Conservation (phyloP, 2,797 vertebrate genomes). For the Ctenopoma kingsleyae region DNA sequence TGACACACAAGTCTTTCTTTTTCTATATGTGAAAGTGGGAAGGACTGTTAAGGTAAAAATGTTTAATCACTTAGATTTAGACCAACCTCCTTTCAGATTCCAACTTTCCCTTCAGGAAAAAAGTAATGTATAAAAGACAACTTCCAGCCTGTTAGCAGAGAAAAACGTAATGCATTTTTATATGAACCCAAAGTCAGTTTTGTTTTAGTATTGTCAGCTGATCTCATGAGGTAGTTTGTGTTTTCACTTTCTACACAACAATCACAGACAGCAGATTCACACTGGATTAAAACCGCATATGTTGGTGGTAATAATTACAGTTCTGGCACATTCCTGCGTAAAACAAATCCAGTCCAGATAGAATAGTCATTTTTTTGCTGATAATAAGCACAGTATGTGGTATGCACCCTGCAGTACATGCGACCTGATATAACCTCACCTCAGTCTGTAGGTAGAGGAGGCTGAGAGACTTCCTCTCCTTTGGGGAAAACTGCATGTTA, state of each 20-base stretch:
- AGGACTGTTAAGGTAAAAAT: no score
- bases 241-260: constrained; percentile 38
- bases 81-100: no score
- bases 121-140: no score
- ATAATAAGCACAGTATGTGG: constrained; percentile 48
- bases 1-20: no score
- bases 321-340: constrained; percentile 38
- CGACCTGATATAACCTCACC: constrained; percentile 71
- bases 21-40: no score
- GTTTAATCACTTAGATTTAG: neutral
- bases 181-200: neutral
- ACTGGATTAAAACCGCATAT: constrained; percentile 36
- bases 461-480: constrained; percentile 69
- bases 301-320: constrained; percentile 59
- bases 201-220: neutral
- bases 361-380: constrained; percentile 36
- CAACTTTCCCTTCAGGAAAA: no score
- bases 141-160: no score
- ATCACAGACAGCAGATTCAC: constrained; percentile 10
- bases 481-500: constrained; percentile 72
- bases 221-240: neutral
- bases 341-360: constrained; percentile 53
- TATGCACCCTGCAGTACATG: constrained; percentile 32
- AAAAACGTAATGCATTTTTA: neutral
- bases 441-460: constrained; percentile 52